Evolutionary conservation across 2,113 vertebrate species (phyloP), one percentile per base, ranked within the genome.

Genomic region (Atlantisia rogersi): DNA sequence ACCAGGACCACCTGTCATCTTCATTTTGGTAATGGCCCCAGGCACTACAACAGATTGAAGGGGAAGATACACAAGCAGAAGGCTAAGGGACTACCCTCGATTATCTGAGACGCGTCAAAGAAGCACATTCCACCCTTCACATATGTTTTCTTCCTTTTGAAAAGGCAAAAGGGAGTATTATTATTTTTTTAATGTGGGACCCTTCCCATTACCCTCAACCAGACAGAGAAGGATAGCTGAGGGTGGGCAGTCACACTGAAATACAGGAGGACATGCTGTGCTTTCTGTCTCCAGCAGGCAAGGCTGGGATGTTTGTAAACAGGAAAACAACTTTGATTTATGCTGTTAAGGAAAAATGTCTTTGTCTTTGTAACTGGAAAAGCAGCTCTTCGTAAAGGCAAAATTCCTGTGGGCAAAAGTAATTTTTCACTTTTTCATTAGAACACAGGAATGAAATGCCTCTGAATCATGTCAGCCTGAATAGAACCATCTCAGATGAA

Each of bases 371-470:
- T n/a, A 82, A 93, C 35, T 62, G 44, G 71, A 88, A 94, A 73
- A 60, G 44, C 62, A 75, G 70, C 59, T 93, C 59, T 88, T 90
- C 2, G 1, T 62, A 75, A 74, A 93, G 60, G 68, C 69, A 78
- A 82, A 86, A 75, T 92, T 91, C 88, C 88, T 64, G 46, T 62
- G 75, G 58, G 44, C 42, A 53, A 31, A 77, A 86, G 89, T 70
- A 82, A 93, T 95, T 83, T 88, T 93, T 95, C 92, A 95, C 37
- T 95, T 96, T 96, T 95, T 83, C 88, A 92, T 94, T 93, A 94
- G 73, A 82, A 74, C 55, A 81, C 31, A 77, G 68, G 92, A 96
- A 87, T 62, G 70, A 87, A 92, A 82, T 42, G 59, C 37, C 83
- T 94, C 78, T 86, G 56, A 95, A 92, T 94, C 83, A 86, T 18